Conservation (phyloP, 2,113 vertebrate species). For the Petromus typicus region DNA sequence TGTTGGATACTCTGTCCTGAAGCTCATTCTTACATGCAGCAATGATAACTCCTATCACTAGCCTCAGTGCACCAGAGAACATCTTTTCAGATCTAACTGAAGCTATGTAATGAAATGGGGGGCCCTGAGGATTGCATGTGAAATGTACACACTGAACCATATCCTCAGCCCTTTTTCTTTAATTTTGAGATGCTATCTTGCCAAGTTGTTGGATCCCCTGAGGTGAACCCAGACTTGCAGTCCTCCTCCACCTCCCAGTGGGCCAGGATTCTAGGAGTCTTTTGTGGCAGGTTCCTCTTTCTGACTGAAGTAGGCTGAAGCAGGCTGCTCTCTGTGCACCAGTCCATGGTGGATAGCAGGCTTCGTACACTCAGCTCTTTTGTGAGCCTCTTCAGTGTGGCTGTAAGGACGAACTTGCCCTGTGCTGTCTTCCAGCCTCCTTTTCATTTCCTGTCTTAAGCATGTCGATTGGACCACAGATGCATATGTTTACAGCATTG, state of each 20-base stretch:
- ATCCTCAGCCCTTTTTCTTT: not conserved
- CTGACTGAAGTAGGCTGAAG: not conserved
- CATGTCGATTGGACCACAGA: too few species aligned
- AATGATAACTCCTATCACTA: not conserved
- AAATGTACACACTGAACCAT: not conserved
- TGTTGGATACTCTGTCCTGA: not conserved
- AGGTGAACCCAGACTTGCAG: not conserved
- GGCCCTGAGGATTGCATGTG: too few species aligned
- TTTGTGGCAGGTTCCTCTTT: not conserved
- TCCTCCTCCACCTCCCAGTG: not conserved
- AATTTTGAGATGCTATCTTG: not conserved
- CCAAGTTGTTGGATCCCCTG: not conserved
- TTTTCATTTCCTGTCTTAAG: not conserved
- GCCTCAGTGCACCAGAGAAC: not conserved
- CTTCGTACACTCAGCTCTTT: not conserved
- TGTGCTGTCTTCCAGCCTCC: not conserved
- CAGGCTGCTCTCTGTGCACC: not conserved
- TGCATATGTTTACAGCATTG: too few species aligned
- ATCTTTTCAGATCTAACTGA: not conserved
- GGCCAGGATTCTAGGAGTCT: not conserved
- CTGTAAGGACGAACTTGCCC: not conserved
- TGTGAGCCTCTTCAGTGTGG: not conserved
- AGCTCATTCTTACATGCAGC: too few species aligned
- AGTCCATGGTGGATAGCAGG: not conserved
- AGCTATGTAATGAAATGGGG: not conserved